phyloP scores from a whole-genome alignment of 2,113 vertebrate species.

The Sphyrna mokarran region DNA sequence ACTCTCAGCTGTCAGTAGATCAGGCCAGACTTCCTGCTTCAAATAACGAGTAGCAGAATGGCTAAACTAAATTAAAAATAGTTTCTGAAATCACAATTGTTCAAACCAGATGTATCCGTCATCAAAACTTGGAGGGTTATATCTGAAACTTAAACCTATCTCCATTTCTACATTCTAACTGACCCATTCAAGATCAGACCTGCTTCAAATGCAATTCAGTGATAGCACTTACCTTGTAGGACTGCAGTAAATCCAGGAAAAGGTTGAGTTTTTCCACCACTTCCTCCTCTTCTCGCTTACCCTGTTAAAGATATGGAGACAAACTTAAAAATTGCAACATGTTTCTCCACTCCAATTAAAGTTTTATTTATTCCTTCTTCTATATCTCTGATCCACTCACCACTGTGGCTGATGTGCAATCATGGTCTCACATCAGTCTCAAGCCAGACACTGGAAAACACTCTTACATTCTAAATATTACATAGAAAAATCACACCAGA shows the following conservation, averaged over 20 bases:
- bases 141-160: neutral
- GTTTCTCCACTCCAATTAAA: neutral
- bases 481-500: neutral
- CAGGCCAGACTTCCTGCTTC: neutral
- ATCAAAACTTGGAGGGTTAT: neutral
- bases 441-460: neutral
- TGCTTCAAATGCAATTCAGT: neutral
- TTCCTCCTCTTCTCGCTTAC: conserved; percentile 85
- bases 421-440: neutral
- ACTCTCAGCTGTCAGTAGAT: neutral
- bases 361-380: neutral
- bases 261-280: conserved; percentile 94
- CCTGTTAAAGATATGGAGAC: conserved; percentile 59
- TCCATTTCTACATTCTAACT: neutral
- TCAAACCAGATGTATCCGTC: neutral
- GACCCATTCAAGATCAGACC: neutral
- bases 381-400: neutral
- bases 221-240: conserved; percentile 77
- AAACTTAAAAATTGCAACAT: conserved; percentile 21
- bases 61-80: neutral
- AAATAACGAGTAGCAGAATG: neutral
- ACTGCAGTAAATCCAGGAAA: conserved; percentile 92
- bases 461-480: neutral
- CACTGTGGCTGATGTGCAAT: neutral
- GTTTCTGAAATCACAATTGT: neutral